Evolutionary conservation across 2,888 invertebrate species (phyloP), one percentile per base, ranked within the genome.

Genomic region (Clepsis dumicolana): DNA sequence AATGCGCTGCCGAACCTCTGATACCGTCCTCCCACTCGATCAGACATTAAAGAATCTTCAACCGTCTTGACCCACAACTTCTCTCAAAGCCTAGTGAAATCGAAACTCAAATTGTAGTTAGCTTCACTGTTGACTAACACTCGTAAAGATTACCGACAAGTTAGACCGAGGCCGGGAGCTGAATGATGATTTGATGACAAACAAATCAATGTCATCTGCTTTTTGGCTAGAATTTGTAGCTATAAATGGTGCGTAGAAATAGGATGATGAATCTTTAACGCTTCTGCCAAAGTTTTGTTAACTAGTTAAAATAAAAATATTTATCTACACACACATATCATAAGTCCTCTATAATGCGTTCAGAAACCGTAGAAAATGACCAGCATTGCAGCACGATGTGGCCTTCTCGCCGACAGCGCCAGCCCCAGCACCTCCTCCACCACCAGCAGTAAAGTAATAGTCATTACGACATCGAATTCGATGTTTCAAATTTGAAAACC

Each of bases 91-190:
- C 4, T 4, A 66, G 66, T 67, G 53, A 67, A 57, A 67, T 50
- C 48, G 56, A 50, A 38, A 63, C 57, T 29, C 56, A 16, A 53
- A 52, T 62, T 21, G n/a, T 14, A 52, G 25, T 16, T 38, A 35
- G 38, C 63, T 48, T 27, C n/a, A n/a, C 18, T 29, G 41, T 24
- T 68, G 67, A 63, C 52, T 32, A 63, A 57, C 67, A 52, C 63
- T 63, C 48, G 48, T 48, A n/a, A 29, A 29, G 32, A 21, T 62
- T 61, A 54, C 60, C 25, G 61, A 29, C 38, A 61, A 27, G 60
- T 48, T 25, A 18, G 25, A 10, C 48, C 29, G 57, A 54, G 54
- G 62, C 21, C 52, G 29, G 38, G 48, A 61, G 60, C 35, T 52
- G 53, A 52, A 25, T n/a, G 50, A 38, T n/a, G n/a, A 4, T 29